Conservation (phyloP, 2,888 invertebrate species). For the Tetragonula carbonaria region DNA sequence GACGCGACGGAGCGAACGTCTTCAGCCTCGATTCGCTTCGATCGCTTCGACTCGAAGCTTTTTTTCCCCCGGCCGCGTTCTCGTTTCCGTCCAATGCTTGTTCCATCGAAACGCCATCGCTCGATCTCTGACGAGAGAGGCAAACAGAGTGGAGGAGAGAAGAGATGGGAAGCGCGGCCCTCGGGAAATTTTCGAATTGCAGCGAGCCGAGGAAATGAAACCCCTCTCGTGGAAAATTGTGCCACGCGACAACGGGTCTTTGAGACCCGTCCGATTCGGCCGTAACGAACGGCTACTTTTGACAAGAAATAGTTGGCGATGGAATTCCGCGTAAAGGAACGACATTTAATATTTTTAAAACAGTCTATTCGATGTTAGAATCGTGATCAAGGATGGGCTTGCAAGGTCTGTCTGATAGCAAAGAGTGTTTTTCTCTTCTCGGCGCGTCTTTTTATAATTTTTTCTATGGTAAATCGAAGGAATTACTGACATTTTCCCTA, state of each 20-base stretch:
- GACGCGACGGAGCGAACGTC: slow-evolving; percentile 14
- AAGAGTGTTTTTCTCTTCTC: too few relatives aligned
- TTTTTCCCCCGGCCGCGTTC: neutral
- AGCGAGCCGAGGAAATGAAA: slow-evolving; percentile 39
- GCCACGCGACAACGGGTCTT: slow-evolving; percentile 48
- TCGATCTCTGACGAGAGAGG: slow-evolving; percentile 20
- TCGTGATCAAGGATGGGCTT: too few relatives aligned
- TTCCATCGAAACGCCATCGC: slow-evolving; percentile 14
- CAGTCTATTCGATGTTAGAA: too few relatives aligned
- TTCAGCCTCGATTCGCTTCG: slow-evolving; percentile 53
- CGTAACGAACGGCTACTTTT: slow-evolving; percentile 45
- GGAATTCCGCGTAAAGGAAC: too few relatives aligned
- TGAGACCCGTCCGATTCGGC: slow-evolving; percentile 33
- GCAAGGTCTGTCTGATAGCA: too few relatives aligned
- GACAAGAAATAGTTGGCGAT: too few relatives aligned
- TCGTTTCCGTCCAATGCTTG: neutral
- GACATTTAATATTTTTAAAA: too few relatives aligned
- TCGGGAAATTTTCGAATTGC: slow-evolving; percentile 59
- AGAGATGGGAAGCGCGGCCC: slow-evolving; percentile 58
- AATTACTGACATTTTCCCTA: too few relatives aligned
- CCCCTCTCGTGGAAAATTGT: slow-evolving; percentile 64
- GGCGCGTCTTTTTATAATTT: too few relatives aligned
- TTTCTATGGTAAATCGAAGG: too few relatives aligned
- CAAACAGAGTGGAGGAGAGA: slow-evolving; percentile 55
- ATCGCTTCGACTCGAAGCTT: slow-evolving; percentile 29